Conservation (phyloP, 2,888 invertebrate genomes). For the Creontiades dilutus region DNA sequence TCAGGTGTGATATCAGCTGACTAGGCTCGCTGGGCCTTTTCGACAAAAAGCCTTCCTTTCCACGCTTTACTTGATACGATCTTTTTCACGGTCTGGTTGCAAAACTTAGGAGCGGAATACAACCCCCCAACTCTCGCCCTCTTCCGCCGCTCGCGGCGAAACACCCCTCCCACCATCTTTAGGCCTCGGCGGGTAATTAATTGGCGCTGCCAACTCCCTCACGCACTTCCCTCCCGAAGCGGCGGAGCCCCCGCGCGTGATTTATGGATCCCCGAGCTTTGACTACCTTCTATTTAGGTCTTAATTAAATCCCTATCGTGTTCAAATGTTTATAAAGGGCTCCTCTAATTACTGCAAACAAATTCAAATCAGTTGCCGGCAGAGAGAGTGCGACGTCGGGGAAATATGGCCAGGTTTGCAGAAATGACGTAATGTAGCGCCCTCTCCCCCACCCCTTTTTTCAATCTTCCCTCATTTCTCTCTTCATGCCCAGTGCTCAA, state of each 20-base stretch:
- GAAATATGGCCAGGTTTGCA: conserved; percentile 53
- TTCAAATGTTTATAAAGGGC: conserved; percentile 70
- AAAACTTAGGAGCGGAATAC: conserved; percentile 58
- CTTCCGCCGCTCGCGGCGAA: neutral
- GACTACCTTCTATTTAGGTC: conserved; percentile 65
- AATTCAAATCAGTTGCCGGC: conserved; percentile 61
- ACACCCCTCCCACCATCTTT: conserved; percentile 5
- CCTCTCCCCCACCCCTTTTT: neutral
- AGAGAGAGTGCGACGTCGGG: neutral
- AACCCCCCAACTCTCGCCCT: neutral
- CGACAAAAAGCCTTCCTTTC: conserved; percentile 17
- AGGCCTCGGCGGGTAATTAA: conserved; percentile 63
- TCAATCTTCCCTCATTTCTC: too few relatives aligned
- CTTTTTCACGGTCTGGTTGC: conserved; percentile 67
- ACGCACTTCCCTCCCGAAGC: conserved; percentile 45
- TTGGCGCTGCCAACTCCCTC: conserved; percentile 61
- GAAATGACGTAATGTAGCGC: conserved; percentile 12
- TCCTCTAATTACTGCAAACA: conserved; percentile 67
- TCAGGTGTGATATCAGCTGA: conserved; percentile 36
- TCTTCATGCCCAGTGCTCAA: neutral
- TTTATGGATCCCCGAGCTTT: conserved; percentile 59
- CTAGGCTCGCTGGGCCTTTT: neutral
- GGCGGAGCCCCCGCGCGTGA: neutral
- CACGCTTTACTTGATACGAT: conserved; percentile 47
- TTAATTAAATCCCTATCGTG: conserved; percentile 71